Evolutionary conservation across 2,797 vertebrate genomes (phyloP).

Genomic region (Girardinus metallicus): DNA sequence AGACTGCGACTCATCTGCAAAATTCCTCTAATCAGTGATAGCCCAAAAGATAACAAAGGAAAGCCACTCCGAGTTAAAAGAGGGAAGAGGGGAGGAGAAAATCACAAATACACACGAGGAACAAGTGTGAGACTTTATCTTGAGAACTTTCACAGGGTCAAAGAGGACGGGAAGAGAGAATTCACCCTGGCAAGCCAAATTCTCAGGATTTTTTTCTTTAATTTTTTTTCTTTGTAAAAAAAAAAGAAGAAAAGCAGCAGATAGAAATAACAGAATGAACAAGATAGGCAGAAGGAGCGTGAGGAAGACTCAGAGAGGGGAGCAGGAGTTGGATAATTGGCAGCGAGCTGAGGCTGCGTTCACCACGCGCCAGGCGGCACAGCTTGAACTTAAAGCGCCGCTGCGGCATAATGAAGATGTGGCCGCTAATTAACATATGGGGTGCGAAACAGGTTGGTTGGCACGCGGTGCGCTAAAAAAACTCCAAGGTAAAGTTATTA

Average conservation of each 20-base stretch:
- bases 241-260: conserved; percentile 41
- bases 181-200: conserved; percentile 50
- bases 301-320: conserved; percentile 54
- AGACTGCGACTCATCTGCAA: conserved; percentile 39
- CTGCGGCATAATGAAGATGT: conserved; percentile 99
- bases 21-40: conserved; percentile 67
- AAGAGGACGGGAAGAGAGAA: conserved; percentile 48
- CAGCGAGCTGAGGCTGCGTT: conserved; percentile 87
- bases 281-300: conserved; percentile 54
- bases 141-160: conserved; percentile 81
- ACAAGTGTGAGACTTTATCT: conserved; percentile 67
- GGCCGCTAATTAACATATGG: conserved; percentile 99
- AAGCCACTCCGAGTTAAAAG: background rate
- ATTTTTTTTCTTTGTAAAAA: conserved; percentile 32
- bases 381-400: conserved; percentile 99
- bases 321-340: conserved; percentile 90
- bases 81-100: background rate
- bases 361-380: conserved; percentile 94
- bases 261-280: conserved; percentile 59
- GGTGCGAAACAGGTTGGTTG: conserved; percentile 99
- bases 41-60: conserved; percentile 49
- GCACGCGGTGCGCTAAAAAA: conserved; percentile 91
- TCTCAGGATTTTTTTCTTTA: conserved; percentile 30
- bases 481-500: conserved; percentile 99
- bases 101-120: conserved; percentile 15